Base-by-base conservation (phyloP, 2,113 vertebrate species). In the Harpagus bidentatus region DNA sequence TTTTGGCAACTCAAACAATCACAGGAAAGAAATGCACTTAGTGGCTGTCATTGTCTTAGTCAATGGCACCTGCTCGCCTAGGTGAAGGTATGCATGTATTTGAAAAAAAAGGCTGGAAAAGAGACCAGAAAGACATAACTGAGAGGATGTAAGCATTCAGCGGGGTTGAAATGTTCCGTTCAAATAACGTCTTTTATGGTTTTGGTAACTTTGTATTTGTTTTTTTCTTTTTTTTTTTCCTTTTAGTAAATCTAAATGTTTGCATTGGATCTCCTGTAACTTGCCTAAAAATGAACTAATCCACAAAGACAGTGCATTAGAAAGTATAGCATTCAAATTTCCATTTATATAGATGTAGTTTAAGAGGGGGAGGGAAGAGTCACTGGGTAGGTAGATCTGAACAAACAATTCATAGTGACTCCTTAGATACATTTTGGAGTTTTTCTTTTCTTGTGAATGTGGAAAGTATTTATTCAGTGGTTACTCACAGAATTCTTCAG, bases 401-500 rank as follows among this genome's bases (percentile, higher is more conserved):
- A 90, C 69, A 73, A 86, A 92, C 42, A 88, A 73, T 73, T 93
- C 71, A 23, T 32, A 81, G 38, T 63, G 55, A 58, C 61, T 92
- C 67, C 67, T 86, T 70, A 61, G 36, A 80, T 81, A 78, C 21
- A 9, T 77, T 74, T 82, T 91, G 52, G 67, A 85, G 50, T 63
- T 94, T 85, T 71, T 62, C 38, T 90, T 81, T 82, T 91, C 77
- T 72, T 47, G 23, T 53, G 48, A 79, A 48, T 29, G 58, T 58
- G 28, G 28, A 61, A 90, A 92, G 62, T 76, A 58, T 88, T 88
- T 95, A 67, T 91, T 86, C 70, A 69, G 61, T 63, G 38, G 58
- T 86, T 88, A 52, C 77, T 95, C 82, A 65, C 29, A 88, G 80
- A 95, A 82, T 78, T 95, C 79, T 84, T 89, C 69, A 47, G 63